phyloP scores from a whole-genome alignment of 92 coral and sea anemone genomes.

The Epizoanthus stellaris region DNA sequence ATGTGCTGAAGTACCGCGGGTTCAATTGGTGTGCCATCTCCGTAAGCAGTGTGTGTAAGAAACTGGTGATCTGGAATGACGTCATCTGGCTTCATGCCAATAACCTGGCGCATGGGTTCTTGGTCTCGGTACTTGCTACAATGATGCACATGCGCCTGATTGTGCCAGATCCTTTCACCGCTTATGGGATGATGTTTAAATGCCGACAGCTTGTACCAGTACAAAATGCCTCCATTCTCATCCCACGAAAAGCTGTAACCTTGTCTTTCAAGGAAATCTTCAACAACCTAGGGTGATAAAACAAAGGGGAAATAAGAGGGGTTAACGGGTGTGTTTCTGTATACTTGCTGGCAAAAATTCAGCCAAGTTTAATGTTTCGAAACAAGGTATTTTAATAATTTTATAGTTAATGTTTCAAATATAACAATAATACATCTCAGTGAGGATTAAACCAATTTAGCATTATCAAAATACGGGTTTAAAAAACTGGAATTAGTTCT shows the following conservation, averaged over 20 bases:
- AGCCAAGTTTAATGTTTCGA: too few species aligned
- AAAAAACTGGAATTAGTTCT: too few species aligned
- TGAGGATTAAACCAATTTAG: too few species aligned
- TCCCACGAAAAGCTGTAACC: conserved; percentile 56
- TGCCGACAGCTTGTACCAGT: conserved; percentile 52
- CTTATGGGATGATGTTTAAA: conserved; percentile 48
- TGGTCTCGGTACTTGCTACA: conserved; percentile 14
- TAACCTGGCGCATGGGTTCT: conserved; percentile 18
- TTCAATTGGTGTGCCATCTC: conserved; percentile 55
- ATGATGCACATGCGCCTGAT: conserved; percentile 44
- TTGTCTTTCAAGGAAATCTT: conserved; percentile 30
- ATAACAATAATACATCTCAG: too few species aligned
- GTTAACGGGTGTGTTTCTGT: too few species aligned
- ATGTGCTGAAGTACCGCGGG: conserved; percentile 64
- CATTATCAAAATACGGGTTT: too few species aligned
- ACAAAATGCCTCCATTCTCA: conserved; percentile 26
- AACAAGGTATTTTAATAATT: too few species aligned
- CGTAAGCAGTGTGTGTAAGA: conserved; percentile 49
- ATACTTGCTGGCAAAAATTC: too few species aligned
- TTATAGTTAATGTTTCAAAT: too few species aligned
- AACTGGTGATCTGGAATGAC: conserved; percentile 31
- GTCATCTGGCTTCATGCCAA: neutral
- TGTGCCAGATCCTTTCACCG: conserved; percentile 59
- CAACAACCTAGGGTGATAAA: conserved; percentile 46
- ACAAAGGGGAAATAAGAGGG: neutral